Conservation (phyloP, 1,140 invertebrate genomes). For the Diachasma alloeum region DNA sequence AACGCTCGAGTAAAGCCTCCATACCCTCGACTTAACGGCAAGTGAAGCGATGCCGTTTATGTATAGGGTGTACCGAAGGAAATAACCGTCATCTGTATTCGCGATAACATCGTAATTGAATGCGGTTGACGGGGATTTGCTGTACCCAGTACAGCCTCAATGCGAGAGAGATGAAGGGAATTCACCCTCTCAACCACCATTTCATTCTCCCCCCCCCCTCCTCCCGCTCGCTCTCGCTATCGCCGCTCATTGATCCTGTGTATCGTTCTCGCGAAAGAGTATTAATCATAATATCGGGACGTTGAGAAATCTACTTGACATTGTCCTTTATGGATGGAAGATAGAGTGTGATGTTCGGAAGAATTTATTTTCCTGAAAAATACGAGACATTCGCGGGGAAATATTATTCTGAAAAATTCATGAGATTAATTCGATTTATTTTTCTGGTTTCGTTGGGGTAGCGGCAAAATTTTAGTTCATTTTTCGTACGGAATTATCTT, state of each 20-base stretch:
- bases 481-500: background rate
- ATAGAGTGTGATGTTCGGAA: too few species aligned
- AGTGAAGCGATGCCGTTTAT: slow-evolving; percentile 53
- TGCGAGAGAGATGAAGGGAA: slow-evolving; percentile 7
- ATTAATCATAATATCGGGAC: slow-evolving; percentile 57
- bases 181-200: slow-evolving; percentile 15
- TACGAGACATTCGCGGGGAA: too few species aligned
- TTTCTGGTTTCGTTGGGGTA: background rate
- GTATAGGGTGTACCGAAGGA: slow-evolving; percentile 67
- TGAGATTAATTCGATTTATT: background rate
- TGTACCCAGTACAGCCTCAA: slow-evolving; percentile 42
- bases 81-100: slow-evolving; percentile 70
- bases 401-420: too few species aligned
- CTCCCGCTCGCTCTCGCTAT: slow-evolving; percentile 7
- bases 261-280: slow-evolving; percentile 31
- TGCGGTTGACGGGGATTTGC: slow-evolving; percentile 68
- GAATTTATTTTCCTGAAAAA: too few species aligned
- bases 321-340: slow-evolving; percentile 8
- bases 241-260: background rate
- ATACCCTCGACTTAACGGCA: slow-evolving; percentile 54
- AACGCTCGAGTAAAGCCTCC: slow-evolving; percentile 55
- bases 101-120: slow-evolving; percentile 70
- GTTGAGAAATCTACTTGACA: slow-evolving; percentile 58
- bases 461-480: background rate
- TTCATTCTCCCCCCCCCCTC: slow-evolving; percentile 27